Base-by-base conservation (phyloP, 2,797 vertebrate species). In the Pagetopsis macropterus region DNA sequence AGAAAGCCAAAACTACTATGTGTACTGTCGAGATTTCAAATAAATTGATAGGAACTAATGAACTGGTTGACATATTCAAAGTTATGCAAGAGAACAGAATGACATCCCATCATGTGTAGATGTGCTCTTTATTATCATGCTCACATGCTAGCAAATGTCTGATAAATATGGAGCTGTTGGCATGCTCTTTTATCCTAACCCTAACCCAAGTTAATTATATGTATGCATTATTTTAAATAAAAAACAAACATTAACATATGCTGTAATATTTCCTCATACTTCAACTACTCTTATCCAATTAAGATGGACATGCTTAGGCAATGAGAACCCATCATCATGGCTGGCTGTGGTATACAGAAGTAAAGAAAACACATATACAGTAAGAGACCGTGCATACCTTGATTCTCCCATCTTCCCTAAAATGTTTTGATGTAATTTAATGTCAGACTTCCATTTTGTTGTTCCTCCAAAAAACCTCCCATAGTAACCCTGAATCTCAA, bases 381-480 rank as follows among this genome's bases (percentile, higher is more conserved):
- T 23, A 27, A 69, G 19, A 60, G n/a, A 48, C 13, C 65, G 45
- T 54, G 40, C 13, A 60, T 41, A 65, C 21, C 2, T 6, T 41
- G 21, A 44, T 12, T 17, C 52, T 70, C 57, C 2, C 14, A 50
- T 50, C 43, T 62, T 46, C 40, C 17, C 23, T 54, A 17, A 64
- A 14, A 14, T 62, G 46, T 43, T 45, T 56, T 33, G 70, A 67
- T 50, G 41, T 10, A 5, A 19, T 72, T 45, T 52, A 49, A 41
- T 37, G 58, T 54, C 21, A 33, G 3, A 9, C 27, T 50, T 66
- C 33, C 21, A 43, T 75, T 55, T 59, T 58, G 17, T 54, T 16
- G n/a, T 55, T 65, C 58, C 70, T 63, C 63, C 40, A 13, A 72
- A 52, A 79, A 79, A 9, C 43, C 19, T 55, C 52, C 51, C 23